Base-by-base conservation (phyloP, 2,888 invertebrate genomes). In the Chrysodeixis includens region DNA sequence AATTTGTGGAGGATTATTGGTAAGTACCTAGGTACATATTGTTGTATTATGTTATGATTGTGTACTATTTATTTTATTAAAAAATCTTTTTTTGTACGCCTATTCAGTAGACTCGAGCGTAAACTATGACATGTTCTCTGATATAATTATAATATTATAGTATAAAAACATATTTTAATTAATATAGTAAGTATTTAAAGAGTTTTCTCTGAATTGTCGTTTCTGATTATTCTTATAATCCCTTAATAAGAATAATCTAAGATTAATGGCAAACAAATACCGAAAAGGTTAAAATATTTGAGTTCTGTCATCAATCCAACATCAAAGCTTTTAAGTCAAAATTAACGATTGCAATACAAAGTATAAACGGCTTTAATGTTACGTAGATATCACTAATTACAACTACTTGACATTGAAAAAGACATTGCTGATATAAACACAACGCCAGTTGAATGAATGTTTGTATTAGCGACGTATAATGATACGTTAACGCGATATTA, bases 401-500 rank as follows among this genome's bases (percentile, higher is more conserved):
- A 57, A 40, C 58, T 62, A 56, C 40, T 9, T 59, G 46, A 68
- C 69, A 56, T 53, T 62, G 49, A 62, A 65, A 65, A 62, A 49
- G 18, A 49, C 20, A 49, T 49, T 49, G 46, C 54, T 56, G 20
- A 55, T 65, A 74, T 69, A 53, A 72, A 66, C 66, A 62, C 66
- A 62, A 54, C 66, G 65, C 61, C 59, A 62, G 49, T 65, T 26
- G 59, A 56, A 62, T 62, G 53, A 64, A 58, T 51, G 59, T 66
- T 71, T 22, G 46, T 44, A 35, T 59, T 62, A 26, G 61, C 51
- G 49, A 73, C 53, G 26, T 66, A 40, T 74, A 62, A 74, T 73
- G 70, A 62, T 59, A 72, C 66, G 57, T 66, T 70, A 73, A 62
- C 56, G 75, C 56, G 56, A 74, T 51, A 62, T 54, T 73, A 40